phyloP scores from a whole-genome alignment of 2,113 vertebrate genomes.

The Oceanodroma tethys region DNA sequence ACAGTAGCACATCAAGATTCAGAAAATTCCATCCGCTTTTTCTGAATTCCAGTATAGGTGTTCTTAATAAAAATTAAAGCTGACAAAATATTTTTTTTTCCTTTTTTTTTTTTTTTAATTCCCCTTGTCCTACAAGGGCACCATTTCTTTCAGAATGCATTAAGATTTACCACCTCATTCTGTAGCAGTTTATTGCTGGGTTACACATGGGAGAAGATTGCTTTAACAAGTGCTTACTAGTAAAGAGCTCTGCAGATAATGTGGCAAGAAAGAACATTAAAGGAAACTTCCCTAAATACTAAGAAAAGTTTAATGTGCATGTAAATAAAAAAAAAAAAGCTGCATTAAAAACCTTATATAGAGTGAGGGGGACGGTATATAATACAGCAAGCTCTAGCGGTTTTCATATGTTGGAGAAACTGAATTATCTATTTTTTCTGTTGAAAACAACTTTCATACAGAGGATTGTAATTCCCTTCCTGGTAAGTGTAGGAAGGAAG shows the following conservation, averaged over 20 bases:
- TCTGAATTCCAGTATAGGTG: neutral
- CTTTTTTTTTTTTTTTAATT: neutral
- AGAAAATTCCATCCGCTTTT: neutral
- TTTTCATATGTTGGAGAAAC: neutral
- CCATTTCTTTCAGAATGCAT: neutral
- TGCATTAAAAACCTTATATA: neutral
- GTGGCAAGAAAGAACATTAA: neutral
- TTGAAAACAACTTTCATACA: neutral
- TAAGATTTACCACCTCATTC: slow-evolving; percentile 23
- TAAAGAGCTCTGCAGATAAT: neutral
- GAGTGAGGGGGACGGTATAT: neutral
- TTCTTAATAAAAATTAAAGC: neutral
- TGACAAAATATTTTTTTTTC: neutral
- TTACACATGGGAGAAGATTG: neutral
- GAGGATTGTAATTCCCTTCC: neutral
- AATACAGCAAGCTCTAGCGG: neutral
- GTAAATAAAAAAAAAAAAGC: neutral
- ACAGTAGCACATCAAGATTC: neutral
- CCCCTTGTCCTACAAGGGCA: neutral
- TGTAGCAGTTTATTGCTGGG: slow-evolving; percentile 5
- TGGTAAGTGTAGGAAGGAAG: neutral
- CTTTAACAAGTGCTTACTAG: neutral
- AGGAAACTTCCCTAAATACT: neutral
- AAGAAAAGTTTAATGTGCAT: neutral
- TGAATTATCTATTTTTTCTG: neutral